Evolutionary conservation across 1,140 invertebrate species (phyloP).

Genomic region (Polypedilum pembai): DNA sequence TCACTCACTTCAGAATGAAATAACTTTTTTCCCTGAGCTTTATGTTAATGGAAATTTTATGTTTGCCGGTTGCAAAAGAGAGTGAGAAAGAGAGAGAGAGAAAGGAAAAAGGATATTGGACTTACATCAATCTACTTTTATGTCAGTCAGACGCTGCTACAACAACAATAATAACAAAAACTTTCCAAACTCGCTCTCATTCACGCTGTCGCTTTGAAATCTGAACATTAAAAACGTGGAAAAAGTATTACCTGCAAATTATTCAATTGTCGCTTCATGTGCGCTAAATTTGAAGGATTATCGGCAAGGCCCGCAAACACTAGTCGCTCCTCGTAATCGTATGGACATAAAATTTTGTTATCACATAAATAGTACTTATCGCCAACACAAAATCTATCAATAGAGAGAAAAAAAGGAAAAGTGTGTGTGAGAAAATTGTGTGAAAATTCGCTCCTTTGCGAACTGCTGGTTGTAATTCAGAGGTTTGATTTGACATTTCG

Average conservation of each 20-base stretch:
- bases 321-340: slow-evolving; percentile 86
- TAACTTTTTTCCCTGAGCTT: slow-evolving; percentile 14
- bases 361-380: slow-evolving; percentile 88
- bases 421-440: no score
- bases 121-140: slow-evolving; percentile 18
- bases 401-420: no score
- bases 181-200: no score
- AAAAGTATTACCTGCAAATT: slow-evolving; percentile 56
- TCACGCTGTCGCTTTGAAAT: no score
- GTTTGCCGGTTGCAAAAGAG: slow-evolving; percentile 3
- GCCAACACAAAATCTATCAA: slow-evolving; percentile 83
- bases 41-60: slow-evolving; percentile 19
- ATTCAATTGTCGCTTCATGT: slow-evolving; percentile 78
- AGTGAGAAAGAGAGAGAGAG: neutral
- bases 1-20: slow-evolving; percentile 3
- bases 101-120: slow-evolving; percentile 10
- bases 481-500: neutral
- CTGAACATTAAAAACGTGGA: neutral
- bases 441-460: no score
- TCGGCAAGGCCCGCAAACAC: slow-evolving; percentile 84
- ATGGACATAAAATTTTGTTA: slow-evolving; percentile 89
- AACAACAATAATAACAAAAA: neutral
- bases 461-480: neutral
- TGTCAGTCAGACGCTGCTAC: neutral
- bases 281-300: slow-evolving; percentile 75